Evolutionary conservation across 2,113 vertebrate genomes (phyloP).

Genomic region (Tinamus guttatus): DNA sequence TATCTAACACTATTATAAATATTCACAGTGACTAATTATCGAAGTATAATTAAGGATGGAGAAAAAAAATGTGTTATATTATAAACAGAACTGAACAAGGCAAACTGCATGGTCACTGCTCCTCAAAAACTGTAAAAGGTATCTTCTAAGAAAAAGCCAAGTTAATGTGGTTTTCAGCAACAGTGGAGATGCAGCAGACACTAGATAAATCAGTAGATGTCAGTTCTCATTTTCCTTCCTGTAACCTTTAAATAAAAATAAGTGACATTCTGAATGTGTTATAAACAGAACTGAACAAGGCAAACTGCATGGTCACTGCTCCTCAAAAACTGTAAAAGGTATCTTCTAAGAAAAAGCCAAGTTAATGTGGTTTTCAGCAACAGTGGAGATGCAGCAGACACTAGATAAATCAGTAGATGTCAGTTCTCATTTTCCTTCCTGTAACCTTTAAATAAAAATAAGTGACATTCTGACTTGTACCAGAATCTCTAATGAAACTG

Average conservation of each 20-base stretch:
- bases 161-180: not conserved
- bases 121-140: not conserved
- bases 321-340: not conserved
- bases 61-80: not conserved
- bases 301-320: not conserved
- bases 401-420: not conserved
- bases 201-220: not conserved
- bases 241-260: constrained; percentile 43
- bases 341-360: not conserved
- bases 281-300: not conserved
- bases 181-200: not conserved
- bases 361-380: not conserved
- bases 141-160: not conserved
- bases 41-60: not conserved
- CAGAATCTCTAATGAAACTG: constrained; percentile 47
- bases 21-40: not conserved
- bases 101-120: not conserved
- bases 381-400: not conserved
- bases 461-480: constrained; percentile 22
- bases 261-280: constrained; percentile 22
- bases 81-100: not conserved
- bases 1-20: not conserved
- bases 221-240: constrained; percentile 39
- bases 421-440: constrained; percentile 39
- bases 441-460: constrained; percentile 43